Evolutionary conservation across 2,113 vertebrate genomes (phyloP).

Genomic region (Toxotes chatareus): DNA sequence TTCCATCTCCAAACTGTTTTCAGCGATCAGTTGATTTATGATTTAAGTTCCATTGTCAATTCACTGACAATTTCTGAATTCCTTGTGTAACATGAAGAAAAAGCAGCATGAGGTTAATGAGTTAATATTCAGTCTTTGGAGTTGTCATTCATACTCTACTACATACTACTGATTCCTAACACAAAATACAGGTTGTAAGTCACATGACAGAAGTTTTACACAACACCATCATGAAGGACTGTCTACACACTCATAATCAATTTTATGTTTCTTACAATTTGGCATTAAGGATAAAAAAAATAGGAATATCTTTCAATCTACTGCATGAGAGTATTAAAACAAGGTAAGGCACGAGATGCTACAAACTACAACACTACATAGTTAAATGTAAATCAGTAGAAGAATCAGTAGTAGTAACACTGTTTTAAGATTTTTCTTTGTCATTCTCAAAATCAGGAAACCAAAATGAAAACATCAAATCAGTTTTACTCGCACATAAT

Average conservation of each 20-base stretch:
- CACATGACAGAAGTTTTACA: constrained; percentile 3
- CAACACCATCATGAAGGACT: background rate
- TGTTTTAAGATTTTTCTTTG: background rate
- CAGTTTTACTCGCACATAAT: background rate
- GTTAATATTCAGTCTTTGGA: background rate
- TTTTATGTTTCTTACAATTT: background rate
- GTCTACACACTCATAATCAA: background rate
- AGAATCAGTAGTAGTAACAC: background rate
- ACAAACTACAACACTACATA: constrained; percentile 24
- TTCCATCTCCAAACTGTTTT: background rate
- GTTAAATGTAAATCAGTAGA: constrained; percentile 23
- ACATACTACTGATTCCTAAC: background rate
- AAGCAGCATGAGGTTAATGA: background rate
- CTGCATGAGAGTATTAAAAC: constrained; percentile 2
- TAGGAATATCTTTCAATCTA: background rate
- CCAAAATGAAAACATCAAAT: background rate
- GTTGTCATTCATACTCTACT: background rate
- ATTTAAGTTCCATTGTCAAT: background rate
- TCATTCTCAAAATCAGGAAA: background rate
- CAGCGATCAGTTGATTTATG: background rate
- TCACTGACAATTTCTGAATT: background rate
- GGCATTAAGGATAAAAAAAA: background rate
- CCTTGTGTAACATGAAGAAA: background rate
- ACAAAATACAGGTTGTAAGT: background rate
- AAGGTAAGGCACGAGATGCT: constrained; percentile 62